A percentile compares a stretch with the other conserved stretches of the same genome.
Conservation (phyloP, 2,113 vertebrate species). For the Hystrix brachyura region DNA sequence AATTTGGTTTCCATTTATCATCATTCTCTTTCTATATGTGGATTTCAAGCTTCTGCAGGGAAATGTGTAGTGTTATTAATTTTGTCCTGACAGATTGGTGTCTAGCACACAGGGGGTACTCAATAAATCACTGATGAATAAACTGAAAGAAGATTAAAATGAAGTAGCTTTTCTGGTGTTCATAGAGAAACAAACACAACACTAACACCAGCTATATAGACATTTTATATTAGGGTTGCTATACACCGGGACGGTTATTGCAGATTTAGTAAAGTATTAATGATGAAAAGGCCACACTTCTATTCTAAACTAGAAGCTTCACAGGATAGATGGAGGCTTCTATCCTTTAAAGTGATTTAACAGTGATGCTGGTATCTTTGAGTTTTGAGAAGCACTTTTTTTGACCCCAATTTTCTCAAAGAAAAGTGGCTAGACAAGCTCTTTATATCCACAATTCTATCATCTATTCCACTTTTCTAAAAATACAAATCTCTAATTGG, state of each 20-base stretch:
- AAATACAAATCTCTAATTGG: background rate
- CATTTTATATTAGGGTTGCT: background rate
- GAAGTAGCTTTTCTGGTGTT: background rate
- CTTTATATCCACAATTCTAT: background rate
- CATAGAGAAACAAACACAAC: slow-evolving; percentile 32
- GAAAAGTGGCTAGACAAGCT: background rate
- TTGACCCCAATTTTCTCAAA: background rate
- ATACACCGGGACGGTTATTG: background rate
- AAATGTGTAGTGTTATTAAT: background rate
- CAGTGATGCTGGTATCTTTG: background rate
- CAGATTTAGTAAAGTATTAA: background rate
- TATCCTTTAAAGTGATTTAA: background rate
- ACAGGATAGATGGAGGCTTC: background rate
- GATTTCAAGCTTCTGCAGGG: background rate
- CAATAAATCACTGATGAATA: slow-evolving; percentile 46
- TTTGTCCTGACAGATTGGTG: slow-evolving; percentile 20
- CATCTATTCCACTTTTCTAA: background rate
- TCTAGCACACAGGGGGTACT: background rate
- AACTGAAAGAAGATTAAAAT: slow-evolving; percentile 56
- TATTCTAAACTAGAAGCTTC: background rate
- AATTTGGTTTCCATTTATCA: background rate
- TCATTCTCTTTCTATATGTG: background rate
- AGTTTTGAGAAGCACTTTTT: background rate
- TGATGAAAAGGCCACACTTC: background rate
- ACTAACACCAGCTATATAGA: background rate